These are phyloP conservation scores for Cyrtodaria siliqua DNA, from an alignment of 2,888 invertebrate species.

Conservation along the genomic window DNA sequence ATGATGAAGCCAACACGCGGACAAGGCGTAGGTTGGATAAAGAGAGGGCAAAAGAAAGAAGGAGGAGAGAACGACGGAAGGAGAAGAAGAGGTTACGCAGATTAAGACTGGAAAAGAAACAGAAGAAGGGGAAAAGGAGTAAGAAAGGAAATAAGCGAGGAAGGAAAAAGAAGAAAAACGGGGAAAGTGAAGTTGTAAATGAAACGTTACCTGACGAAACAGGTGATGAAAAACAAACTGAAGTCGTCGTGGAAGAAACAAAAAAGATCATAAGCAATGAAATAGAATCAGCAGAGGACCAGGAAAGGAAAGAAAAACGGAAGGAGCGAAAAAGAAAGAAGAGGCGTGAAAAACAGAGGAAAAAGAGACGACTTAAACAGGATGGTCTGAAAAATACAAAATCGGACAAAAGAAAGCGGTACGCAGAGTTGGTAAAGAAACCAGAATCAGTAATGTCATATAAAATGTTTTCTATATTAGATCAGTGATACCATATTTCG, in stretches of 20 bases:
- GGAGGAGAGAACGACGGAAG: conserved; percentile 54
- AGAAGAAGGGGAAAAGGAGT: conserved; percentile 50
- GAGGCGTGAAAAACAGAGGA: conserved; percentile 20
- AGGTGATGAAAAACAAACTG: conserved; percentile 20
- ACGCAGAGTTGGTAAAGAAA: conserved; percentile 10
- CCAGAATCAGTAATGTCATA: not conserved
- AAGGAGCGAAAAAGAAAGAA: conserved; percentile 31
- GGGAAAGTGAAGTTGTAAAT: conserved; percentile 2
- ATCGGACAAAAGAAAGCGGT: not conserved
- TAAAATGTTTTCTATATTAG: conserved; percentile 34
- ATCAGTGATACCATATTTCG: no score
- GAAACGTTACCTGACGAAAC: conserved; percentile 7
- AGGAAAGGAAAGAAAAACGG: not conserved
- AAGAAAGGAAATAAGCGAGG: conserved; percentile 42
- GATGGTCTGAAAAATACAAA: not conserved
- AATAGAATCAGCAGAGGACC: conserved; percentile 14
- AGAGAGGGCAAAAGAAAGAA: conserved; percentile 55
- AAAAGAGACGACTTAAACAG: conserved; percentile 24
- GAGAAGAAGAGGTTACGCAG: conserved; percentile 48
- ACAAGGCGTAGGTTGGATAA: conserved; percentile 62
- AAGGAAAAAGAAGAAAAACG: conserved; percentile 51
- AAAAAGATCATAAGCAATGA: conserved; percentile 37
- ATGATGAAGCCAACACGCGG: conserved; percentile 62
- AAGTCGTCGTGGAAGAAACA: conserved; percentile 24
- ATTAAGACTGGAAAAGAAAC: conserved; percentile 34